phyloP scores from a whole-genome alignment of 2,797 vertebrate species.

The Sebastes itinus region DNA sequence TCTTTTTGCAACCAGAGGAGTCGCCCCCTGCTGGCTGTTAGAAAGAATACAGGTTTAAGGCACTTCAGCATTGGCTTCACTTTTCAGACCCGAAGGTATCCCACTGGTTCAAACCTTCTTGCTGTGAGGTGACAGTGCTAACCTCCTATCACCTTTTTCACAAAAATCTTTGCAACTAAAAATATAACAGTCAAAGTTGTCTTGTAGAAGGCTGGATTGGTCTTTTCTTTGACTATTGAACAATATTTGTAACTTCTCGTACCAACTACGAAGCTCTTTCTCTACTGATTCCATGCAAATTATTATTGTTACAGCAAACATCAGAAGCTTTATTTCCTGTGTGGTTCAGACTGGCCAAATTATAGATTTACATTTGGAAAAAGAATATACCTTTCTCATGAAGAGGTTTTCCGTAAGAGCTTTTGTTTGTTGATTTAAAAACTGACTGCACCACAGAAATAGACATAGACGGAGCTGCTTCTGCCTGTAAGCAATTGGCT shows the following conservation, averaged over 20 bases:
- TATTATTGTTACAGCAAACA: neutral
- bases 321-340: neutral
- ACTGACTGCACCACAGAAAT: neutral
- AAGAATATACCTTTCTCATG: neutral
- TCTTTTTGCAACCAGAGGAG: too few relatives aligned
- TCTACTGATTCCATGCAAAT: neutral
- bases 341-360: neutral
- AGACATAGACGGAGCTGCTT: neutral
- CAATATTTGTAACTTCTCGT: neutral
- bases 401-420: neutral
- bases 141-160: neutral
- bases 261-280: neutral
- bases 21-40: too few relatives aligned
- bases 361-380: neutral
- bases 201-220: neutral
- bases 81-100: rapidly evolving
- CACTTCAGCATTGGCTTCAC: too few relatives aligned
- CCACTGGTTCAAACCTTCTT: neutral
- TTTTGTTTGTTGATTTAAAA: conserved; percentile 1
- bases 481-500: conserved; percentile 7
- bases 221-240: neutral
- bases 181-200: neutral
- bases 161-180: neutral
- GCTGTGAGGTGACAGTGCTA: neutral
- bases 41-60: rapidly evolving